Percentiles rank a stretch among this genome's conserved stretches.
Conservation (phyloP, 1,140 invertebrate genomes). For the Heliconius nattereri region DNA sequence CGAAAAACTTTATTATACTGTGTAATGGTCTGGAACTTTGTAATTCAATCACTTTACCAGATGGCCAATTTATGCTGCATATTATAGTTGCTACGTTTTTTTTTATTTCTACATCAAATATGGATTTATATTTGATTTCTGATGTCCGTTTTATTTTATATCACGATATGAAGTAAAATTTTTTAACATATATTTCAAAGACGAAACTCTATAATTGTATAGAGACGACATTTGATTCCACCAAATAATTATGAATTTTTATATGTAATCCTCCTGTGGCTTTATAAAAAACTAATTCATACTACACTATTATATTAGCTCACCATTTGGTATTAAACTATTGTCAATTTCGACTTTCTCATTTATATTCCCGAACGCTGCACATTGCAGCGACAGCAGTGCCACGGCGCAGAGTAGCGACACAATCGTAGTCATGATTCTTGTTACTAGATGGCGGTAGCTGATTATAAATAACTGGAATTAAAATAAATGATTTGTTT, state of each 20-base stretch:
- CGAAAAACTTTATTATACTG: slow-evolving; percentile 45
- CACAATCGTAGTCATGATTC: slow-evolving; percentile 62
- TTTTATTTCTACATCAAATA: slow-evolving; percentile 20
- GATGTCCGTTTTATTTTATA: neutral
- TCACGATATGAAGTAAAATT: no score
- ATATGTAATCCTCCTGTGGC: no score
- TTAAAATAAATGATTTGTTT: neutral
- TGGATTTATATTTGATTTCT: neutral
- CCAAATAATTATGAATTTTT: no score
- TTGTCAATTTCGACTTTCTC: slow-evolving; percentile 55
- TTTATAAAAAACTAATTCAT: neutral
- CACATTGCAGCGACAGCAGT: slow-evolving; percentile 60
- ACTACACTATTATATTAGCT: slow-evolving; percentile 32
- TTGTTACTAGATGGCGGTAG: slow-evolving; percentile 54
- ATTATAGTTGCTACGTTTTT: slow-evolving; percentile 24
- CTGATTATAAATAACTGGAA: slow-evolving; percentile 24
- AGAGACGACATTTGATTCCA: no score
- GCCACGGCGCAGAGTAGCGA: slow-evolving; percentile 59
- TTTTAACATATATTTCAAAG: no score
- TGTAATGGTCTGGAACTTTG: slow-evolving; percentile 43
- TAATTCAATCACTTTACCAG: slow-evolving; percentile 45
- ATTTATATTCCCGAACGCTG: slow-evolving; percentile 51
- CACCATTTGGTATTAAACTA: slow-evolving; percentile 59
- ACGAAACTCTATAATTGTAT: no score
- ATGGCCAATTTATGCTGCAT: slow-evolving; percentile 47